Percentiles rank a stretch among this genome's conserved stretches.
phyloP scores from a whole-genome alignment of 2,113 vertebrate genomes.

The Mola mola region DNA sequence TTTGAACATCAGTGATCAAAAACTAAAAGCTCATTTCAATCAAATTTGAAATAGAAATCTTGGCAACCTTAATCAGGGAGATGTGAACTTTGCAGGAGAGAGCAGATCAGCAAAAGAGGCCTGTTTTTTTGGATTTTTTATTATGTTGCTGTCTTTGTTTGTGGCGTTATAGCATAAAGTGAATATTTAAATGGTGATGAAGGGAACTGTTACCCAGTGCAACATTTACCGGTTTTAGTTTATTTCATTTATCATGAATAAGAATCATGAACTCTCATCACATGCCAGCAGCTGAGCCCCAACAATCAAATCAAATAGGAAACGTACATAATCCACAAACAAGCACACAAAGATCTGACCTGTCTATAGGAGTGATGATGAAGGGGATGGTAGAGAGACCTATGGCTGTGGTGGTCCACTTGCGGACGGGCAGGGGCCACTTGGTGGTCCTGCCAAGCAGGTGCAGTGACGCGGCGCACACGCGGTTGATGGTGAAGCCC shows the following conservation, averaged over 20 bases:
- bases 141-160: too few relatives aligned
- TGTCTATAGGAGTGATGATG: slow-evolving; percentile 96
- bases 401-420: slow-evolving; percentile 92
- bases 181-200: neutral
- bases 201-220: neutral
- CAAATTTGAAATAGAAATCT: too few relatives aligned
- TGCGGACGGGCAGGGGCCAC: slow-evolving; percentile 89
- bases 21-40: too few relatives aligned
- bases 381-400: slow-evolving; percentile 92
- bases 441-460: slow-evolving; percentile 85
- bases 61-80: too few relatives aligned
- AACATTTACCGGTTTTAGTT: neutral
- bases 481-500: slow-evolving; percentile 94
- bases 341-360: slow-evolving; percentile 70
- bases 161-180: too few relatives aligned
- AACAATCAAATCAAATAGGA: neutral
- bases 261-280: neutral
- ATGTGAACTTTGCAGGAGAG: too few relatives aligned
- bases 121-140: too few relatives aligned
- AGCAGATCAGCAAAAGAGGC: too few relatives aligned
- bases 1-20: too few relatives aligned
- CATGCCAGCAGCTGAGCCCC: neutral
- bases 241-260: too few relatives aligned
- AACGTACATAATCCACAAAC: neutral
- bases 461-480: slow-evolving; percentile 89